Conservation (phyloP, 1,140 invertebrate genomes). For the Penaeus vannamei region DNA sequence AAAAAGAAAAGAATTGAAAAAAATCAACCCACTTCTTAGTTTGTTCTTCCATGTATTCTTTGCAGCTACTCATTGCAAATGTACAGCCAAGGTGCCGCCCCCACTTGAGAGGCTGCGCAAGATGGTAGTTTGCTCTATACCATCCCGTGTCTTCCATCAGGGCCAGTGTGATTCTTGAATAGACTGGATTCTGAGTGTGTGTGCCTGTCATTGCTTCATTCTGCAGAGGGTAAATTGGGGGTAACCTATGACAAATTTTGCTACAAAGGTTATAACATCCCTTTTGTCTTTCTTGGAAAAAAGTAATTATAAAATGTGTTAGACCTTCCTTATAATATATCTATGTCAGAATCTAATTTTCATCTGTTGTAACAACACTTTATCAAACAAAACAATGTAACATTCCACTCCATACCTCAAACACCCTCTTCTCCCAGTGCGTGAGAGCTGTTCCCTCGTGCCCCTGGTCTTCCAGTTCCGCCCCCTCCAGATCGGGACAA, state of each 20-base stretch:
- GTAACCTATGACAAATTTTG: background rate
- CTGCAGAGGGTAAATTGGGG: slow-evolving; percentile 74
- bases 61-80: slow-evolving; percentile 95
- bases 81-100: slow-evolving; percentile 91
- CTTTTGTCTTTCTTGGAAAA: too few relatives aligned
- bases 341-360: too few relatives aligned
- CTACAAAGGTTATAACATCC: too few relatives aligned
- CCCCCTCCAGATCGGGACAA: slow-evolving; percentile 92
- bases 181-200: slow-evolving; percentile 98
- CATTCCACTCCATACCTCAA: slow-evolving; percentile 81
- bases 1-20: too few relatives aligned
- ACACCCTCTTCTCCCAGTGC: slow-evolving; percentile 98
- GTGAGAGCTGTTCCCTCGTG: slow-evolving; percentile 96
- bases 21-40: slow-evolving; percentile 40
- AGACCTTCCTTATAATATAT: too few relatives aligned
- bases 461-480: slow-evolving; percentile 98
- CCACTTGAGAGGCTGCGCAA: slow-evolving; percentile 92
- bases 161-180: slow-evolving; percentile 95
- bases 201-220: slow-evolving; percentile 99
- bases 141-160: slow-evolving; percentile 99
- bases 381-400: slow-evolving; percentile 11
- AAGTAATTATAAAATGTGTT: too few relatives aligned
- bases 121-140: slow-evolving; percentile 91
- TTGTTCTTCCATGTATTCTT: slow-evolving; percentile 90
- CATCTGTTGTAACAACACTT: background rate